phyloP scores from a whole-genome alignment of 2,113 vertebrate genomes.

The Larimichthys polyactis region DNA sequence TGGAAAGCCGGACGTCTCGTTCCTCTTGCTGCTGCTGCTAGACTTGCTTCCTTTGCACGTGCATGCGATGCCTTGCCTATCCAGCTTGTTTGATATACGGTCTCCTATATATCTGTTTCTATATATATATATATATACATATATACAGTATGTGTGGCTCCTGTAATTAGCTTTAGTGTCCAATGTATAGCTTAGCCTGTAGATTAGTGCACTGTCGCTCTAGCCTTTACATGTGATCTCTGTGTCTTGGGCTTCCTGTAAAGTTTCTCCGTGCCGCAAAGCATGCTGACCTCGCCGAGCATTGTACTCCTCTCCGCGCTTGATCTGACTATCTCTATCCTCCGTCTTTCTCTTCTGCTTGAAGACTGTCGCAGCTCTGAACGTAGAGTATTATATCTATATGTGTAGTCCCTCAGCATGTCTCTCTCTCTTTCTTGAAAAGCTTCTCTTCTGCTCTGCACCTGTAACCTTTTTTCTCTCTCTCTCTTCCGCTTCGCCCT shows the following conservation, averaged over 20 bases:
- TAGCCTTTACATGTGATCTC: conserved; percentile 79
- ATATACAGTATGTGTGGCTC: conserved; percentile 72
- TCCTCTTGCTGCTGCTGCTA: conserved; percentile 74
- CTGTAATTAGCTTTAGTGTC: conserved; percentile 81
- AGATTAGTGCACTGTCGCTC: conserved; percentile 82
- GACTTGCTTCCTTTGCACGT: conserved; percentile 84
- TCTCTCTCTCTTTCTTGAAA: conserved; percentile 64
- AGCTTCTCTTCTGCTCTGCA: conserved; percentile 72
- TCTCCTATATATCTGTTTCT: conserved; percentile 74
- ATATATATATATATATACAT: conserved; percentile 56
- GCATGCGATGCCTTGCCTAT: conserved; percentile 83
- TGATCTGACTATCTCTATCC: conserved; percentile 74
- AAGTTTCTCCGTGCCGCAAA: conserved; percentile 75
- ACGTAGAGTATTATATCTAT: conserved; percentile 66
- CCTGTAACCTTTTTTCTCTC: conserved; percentile 72
- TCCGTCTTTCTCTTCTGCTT: conserved; percentile 75
- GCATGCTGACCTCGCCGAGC: conserved; percentile 83
- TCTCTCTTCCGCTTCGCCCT: conserved; percentile 75
- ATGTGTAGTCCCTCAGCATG: conserved; percentile 81
- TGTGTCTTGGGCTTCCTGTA: conserved; percentile 76
- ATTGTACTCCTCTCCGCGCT: conserved; percentile 72
- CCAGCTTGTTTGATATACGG: conserved; percentile 78
- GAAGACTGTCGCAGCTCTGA: conserved; percentile 74
- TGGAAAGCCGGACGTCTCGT: conserved; percentile 57
- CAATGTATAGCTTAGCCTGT: conserved; percentile 77